Evolutionary conservation across 2,888 invertebrate species (phyloP), one percentile per base, ranked within the genome.

Genomic region (Mesorhabditis sp.): DNA sequence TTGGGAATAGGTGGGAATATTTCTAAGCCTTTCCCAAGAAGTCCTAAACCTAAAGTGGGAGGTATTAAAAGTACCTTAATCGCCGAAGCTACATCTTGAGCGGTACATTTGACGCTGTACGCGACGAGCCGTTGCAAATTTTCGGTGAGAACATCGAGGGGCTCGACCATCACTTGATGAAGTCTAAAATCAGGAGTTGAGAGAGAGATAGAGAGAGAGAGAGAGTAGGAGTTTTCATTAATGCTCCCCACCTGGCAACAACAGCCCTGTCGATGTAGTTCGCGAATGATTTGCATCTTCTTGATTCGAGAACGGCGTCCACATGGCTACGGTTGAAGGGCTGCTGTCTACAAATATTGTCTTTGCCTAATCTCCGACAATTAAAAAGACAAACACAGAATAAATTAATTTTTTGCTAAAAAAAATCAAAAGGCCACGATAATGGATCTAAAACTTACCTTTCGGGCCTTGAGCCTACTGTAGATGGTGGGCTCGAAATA

Each of bases 1-100:
- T 4, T 13, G 7, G 58, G 7, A 50, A 2, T 50, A 50, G n/a
- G n/a, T 50, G 2, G 7, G 58, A 50, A 50, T 50, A 50, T 50
- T 50, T 13, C n/a, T n/a, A 50, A 13, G n/a, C 10, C n/a, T 13
- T 50, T 50, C 15, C 50, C 13, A n/a, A n/a, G 15, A 44, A 7
- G 45, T 67, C 2, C 2, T 28, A 28, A 28, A 28, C 28, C 28
- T 28, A 28, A 28, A 28, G 28, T 28, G 1, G 28, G 28, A 28
- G 28, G 28, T 28, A 28, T 67, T 10, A 62, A 61, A 61, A 42
- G 3, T 65, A 71, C 71, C 68, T 75, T 72, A 63, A 71, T 71
- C n/a, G 73, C 75, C 5, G 75, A 68, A 2, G 69, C 65, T 10
- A 75, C 70, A 62, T 72, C 74, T 42, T 75, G 73, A 58, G 70